Percentiles rank a stretch among this genome's conserved stretches.
Evolutionary conservation across 1,140 invertebrate species (phyloP).

Genomic region (Pissodes strobi): DNA sequence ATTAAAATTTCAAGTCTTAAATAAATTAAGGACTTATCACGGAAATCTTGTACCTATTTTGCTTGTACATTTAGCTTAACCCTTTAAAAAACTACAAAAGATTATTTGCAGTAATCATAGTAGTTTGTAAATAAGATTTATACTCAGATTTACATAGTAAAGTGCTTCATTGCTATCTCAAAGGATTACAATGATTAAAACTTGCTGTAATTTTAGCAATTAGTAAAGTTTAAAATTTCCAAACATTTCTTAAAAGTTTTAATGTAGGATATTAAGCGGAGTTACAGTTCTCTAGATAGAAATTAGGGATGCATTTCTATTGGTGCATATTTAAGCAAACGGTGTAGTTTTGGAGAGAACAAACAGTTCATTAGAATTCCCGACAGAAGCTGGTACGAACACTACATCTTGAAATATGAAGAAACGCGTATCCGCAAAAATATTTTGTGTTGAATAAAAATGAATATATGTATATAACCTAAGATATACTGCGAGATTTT

Average conservation of each 20-base stretch:
- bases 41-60: too few species aligned
- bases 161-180: constrained; percentile 11
- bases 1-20: too few species aligned
- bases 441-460: too few species aligned
- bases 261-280: constrained; percentile 13
- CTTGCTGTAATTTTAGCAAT: constrained; percentile 18
- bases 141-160: constrained; percentile 17
- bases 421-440: too few species aligned
- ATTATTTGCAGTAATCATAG: not conserved
- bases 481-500: too few species aligned
- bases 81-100: not conserved
- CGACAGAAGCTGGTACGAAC: too few species aligned
- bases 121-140: constrained; percentile 5
- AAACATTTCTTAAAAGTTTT: constrained; percentile 23
- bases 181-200: constrained; percentile 23
- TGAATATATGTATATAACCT: too few species aligned
- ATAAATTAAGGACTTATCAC: too few species aligned
- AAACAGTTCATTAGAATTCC: too few species aligned
- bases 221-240: constrained; percentile 15
- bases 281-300: not conserved
- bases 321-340: not conserved
- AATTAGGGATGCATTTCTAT: constrained; percentile 11
- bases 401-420: too few species aligned
- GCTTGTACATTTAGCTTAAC: not conserved
- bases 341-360: constrained; percentile 5